These are phyloP conservation scores for Sipunculus nudus DNA, from an alignment of 2,888 invertebrate species.

Conservation along the genomic window DNA sequence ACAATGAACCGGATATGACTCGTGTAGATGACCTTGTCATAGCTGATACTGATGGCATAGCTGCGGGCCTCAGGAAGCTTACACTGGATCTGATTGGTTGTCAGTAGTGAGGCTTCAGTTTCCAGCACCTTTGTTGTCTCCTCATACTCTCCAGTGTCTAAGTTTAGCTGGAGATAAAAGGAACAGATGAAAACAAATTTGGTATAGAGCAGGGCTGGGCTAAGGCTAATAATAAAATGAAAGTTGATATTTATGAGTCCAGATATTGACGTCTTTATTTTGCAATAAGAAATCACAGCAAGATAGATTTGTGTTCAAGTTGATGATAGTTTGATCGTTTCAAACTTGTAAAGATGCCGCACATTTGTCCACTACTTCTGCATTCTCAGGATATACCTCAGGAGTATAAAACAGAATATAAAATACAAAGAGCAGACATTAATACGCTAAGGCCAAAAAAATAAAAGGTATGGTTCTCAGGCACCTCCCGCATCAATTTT, in stretches of 20 bases:
- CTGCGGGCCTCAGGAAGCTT: neutral
- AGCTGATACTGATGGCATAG: constrained; percentile 4
- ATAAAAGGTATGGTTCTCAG: too few species aligned
- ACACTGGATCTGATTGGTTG: neutral
- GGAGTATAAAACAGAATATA: too few species aligned
- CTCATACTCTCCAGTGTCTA: neutral
- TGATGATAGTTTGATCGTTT: too few species aligned
- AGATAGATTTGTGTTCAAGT: too few species aligned
- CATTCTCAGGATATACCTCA: too few species aligned
- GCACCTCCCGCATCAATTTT: too few species aligned
- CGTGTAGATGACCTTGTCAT: neutral
- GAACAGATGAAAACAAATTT: neutral
- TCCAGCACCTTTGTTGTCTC: neutral
- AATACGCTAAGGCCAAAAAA: too few species aligned
- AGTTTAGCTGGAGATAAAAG: neutral
- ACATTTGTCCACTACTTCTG: too few species aligned
- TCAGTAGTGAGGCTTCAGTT: neutral
- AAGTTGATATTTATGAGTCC: neutral
- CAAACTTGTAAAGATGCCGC: too few species aligned
- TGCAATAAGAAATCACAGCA: too few species aligned
- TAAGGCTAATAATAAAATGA: neutral
- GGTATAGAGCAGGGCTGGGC: neutral
- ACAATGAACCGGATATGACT: neutral
- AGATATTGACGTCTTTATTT: too few species aligned
- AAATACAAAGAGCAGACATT: too few species aligned